A percentile compares a stretch with the other conserved stretches of the same genome.
phyloP scores from a whole-genome alignment of 2,797 vertebrate species.

The Schizopygopsis pylzovi region DNA sequence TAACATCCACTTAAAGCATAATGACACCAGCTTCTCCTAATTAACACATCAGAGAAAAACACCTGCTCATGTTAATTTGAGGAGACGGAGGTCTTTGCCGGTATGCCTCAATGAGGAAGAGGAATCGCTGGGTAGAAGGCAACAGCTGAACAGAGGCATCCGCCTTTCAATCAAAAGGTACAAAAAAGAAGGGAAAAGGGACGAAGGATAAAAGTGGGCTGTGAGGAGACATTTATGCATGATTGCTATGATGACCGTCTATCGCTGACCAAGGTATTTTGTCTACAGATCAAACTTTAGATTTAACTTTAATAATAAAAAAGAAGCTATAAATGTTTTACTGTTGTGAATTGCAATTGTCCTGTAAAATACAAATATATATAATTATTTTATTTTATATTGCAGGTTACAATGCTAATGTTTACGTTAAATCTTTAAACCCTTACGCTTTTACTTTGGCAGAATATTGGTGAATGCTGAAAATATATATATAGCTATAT shows the following conservation, averaged over 20 bases:
- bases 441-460: too few species aligned
- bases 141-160: constrained; percentile 64
- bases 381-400: too few species aligned
- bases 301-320: too few species aligned
- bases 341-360: too few species aligned
- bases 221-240: not conserved
- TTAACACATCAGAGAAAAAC: constrained; percentile 87
- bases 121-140: constrained; percentile 62
- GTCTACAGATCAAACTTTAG: constrained; percentile 6
- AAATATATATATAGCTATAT: not conserved
- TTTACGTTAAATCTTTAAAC: too few species aligned
- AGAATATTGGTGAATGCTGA: too few species aligned
- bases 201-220: not conserved
- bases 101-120: constrained; percentile 59
- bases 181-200: constrained; percentile 26
- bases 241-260: not conserved
- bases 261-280: constrained; percentile 9
- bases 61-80: constrained; percentile 82
- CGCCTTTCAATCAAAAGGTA: constrained; percentile 56
- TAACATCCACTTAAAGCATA: constrained; percentile 86
- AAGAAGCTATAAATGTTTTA: too few species aligned
- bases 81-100: constrained; percentile 70
- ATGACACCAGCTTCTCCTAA: constrained; percentile 87
- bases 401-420: too few species aligned
- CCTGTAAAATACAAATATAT: too few species aligned